Base-by-base conservation (phyloP, 2,797 vertebrate genomes). In the Rhinichthys osculus region DNA sequence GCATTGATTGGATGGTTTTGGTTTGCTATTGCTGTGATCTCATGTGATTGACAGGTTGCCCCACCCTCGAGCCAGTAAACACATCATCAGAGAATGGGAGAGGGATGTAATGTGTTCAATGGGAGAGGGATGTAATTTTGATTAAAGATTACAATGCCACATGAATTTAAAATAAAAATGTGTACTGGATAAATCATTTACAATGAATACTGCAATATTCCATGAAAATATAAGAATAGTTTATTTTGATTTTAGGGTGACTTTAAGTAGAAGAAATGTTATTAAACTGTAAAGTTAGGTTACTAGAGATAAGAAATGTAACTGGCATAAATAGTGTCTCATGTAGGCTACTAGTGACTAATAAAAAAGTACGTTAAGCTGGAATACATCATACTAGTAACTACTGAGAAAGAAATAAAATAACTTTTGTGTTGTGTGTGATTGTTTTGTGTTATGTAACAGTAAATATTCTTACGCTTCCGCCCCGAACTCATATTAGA, bases 401-500 rank as follows among this genome's bases (percentile, higher is more conserved):
- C 2, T n/a, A 59, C 16, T 21, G 78, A 14, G 1, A 42, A 35
- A 44, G 1, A 30, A 64, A 14, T 33, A 1, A 66, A 66, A 35
- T 1, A 23, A 7, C 10, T 5, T 74, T 42, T 44, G n/a, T 50
- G 10, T 50, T 30, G n/a, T 5, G 19, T 79, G 16, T 33, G 23
- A 7, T 44, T 70, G 16, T 33, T 72, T 27, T 71, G 30, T 81
- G 8, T 76, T n/a, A 14, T 42, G 64, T 52, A 57, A 71, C 33
- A 23, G 33, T 14, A 54, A 70, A 14, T 40, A n/a, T 38, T 97
- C 98, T 98, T 95, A 99, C 98, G 90, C 95, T 98, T 99, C 83
- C 98, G 94, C 89, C 98, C 98, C 85, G 96, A 92, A 84, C 97
- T 98, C 96, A 99, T 96, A 94, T 93, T 96, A 66, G 95, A 92